Conservation (phyloP, 2,797 vertebrate genomes). For the Pseudopleuronectes americanus region DNA sequence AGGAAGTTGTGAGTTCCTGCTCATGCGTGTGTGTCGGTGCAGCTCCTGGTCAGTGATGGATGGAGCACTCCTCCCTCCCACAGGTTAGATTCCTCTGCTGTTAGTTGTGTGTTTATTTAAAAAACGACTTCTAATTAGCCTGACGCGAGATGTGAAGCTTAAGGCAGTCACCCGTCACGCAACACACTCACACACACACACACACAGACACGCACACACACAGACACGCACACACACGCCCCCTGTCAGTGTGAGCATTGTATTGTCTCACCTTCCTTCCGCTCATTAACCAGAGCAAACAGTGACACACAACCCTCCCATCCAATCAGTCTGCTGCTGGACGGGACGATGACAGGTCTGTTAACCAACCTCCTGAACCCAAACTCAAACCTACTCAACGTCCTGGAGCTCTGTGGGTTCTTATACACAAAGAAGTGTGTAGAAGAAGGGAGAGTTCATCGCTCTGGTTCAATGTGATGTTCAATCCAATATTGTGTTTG, state of each 20-base stretch:
- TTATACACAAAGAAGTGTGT: background rate
- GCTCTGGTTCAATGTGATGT: background rate
- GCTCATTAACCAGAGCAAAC: conserved; percentile 84
- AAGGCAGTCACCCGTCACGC: conserved; percentile 58
- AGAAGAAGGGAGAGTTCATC: background rate
- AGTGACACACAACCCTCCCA: conserved; percentile 66
- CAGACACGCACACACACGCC: conserved; percentile 26
- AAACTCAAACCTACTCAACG: background rate
- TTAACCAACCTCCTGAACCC: conserved; percentile 27
- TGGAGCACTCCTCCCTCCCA: conserved; percentile 65
- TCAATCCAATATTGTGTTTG: background rate
- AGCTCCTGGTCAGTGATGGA: conserved; percentile 58
- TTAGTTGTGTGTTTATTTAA: conserved; percentile 80
- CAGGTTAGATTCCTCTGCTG: conserved; percentile 65
- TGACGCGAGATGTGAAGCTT: conserved; percentile 68
- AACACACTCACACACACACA: conserved; percentile 20
- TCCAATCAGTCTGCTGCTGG: conserved; percentile 67
- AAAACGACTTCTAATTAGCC: conserved; percentile 82
- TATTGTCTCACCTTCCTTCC: conserved; percentile 80
- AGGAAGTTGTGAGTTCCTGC: conserved; percentile 18
- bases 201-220: background rate
- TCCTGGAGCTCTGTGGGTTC: background rate
- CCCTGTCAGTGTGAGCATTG: conserved; percentile 72
- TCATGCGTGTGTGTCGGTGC: conserved; percentile 14
- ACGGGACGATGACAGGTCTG: conserved; percentile 45